Evolutionary conservation across 2,888 invertebrate genomes (phyloP), one percentile per base, ranked within the genome.

Genomic region (Odontocerum albicorne): DNA sequence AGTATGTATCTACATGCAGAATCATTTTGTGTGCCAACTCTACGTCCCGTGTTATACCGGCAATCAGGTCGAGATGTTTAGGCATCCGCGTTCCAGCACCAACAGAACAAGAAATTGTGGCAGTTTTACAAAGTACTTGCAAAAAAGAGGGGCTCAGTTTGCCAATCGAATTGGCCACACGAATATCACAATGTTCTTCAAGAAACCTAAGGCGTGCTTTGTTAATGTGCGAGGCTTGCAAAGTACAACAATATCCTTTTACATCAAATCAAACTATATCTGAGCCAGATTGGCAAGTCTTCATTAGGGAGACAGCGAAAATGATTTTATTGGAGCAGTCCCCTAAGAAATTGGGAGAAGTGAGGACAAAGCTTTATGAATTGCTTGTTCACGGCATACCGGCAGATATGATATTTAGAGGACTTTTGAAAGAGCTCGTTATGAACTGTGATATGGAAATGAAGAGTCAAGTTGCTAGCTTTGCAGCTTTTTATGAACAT

Each of bases 31-130:
- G 94, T 64, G 92, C 96, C 1, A 95, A 95, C 68, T 96, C 96
- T 0, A 93, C 92, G 22, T 96, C 96, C 3, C 85, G 93, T 65
- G 94, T 98, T 1, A 94, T 97, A 65, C 96, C 96, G n/a, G 97
- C 99, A 3, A 96, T 99, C 63, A 84, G 90, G 60, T 96, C 96
- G 55, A 83, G 99, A 69, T 99, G 99, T 72, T 81, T 99, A 32
- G 89, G 90, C 13, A 84, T 99, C 31, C 78, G 99, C 63, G 90
- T 99, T 1, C 84, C 96, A 6, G 94, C 98, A 1, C 99, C 99
- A 1, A 82, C 85, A 1, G 72, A 83, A 40, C 77, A 79, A 13
- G 90, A 96, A 71, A 92, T 98, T 61, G 75, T 80, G 8, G 68
- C 72, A 43, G 82, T 90, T 22, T 68, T 87, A 20, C 80, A 88